Conservation (phyloP, 2,888 invertebrate genomes). For the Horisme vitalbata region DNA sequence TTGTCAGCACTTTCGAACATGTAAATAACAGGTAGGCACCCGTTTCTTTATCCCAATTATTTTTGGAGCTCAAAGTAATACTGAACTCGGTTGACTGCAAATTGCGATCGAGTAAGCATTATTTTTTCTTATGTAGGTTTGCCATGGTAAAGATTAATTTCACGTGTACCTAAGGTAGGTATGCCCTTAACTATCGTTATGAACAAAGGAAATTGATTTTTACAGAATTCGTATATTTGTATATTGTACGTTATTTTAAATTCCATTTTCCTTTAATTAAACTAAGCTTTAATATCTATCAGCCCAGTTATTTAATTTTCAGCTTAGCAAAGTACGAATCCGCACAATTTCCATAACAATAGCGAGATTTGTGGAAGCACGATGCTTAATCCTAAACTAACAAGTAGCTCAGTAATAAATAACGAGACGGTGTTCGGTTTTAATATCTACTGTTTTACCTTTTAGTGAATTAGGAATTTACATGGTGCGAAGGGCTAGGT, state of each 20-base stretch:
- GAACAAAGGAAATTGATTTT: constrained; percentile 1
- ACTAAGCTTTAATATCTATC: constrained; percentile 13
- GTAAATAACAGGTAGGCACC: constrained; percentile 39
- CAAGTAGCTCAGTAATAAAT: constrained; percentile 34
- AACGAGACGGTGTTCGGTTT: constrained; percentile 28
- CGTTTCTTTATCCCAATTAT: constrained; percentile 19
- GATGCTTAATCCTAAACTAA: constrained; percentile 36
- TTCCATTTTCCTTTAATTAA: constrained; percentile 7
- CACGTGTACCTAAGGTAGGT: too few species aligned
- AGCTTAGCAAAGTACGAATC: constrained; percentile 25
- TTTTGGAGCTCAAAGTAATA: constrained; percentile 6
- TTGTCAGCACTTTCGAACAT: constrained; percentile 48
- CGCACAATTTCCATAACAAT: constrained; percentile 31
- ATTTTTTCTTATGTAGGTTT: too few species aligned
- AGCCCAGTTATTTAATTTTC: constrained; percentile 22
- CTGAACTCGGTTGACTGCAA: too few species aligned
- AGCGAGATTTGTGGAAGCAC: constrained; percentile 27
- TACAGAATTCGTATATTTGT: too few species aligned
- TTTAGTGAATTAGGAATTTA: constrained; percentile 17
- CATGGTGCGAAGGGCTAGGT: background rate
- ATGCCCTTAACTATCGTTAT: too few species aligned
- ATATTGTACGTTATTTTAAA: constrained; percentile 1
- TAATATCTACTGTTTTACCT: constrained; percentile 23
- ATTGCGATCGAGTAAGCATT: too few species aligned
- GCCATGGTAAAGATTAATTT: too few species aligned